phyloP scores from a whole-genome alignment of 1,140 invertebrate species.

The Nasonia vitripennis region DNA sequence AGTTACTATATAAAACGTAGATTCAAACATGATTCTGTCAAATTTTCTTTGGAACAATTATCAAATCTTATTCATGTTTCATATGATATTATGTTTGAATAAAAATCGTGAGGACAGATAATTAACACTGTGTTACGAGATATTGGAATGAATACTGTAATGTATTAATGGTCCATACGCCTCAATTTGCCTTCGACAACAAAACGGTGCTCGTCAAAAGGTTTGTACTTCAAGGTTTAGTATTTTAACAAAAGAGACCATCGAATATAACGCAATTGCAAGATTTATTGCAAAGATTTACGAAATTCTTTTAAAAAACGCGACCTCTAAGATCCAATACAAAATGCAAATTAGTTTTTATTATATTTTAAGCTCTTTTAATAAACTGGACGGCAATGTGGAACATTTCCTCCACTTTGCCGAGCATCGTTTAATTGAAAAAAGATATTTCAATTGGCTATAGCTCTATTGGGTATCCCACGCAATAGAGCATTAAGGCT shows the following conservation, averaged over 20 bases:
- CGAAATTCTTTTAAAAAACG: conserved; percentile 34
- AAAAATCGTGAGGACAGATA: conserved; percentile 41
- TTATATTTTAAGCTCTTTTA: conserved; percentile 8
- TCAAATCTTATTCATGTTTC: conserved; percentile 29
- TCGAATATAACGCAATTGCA: conserved; percentile 18
- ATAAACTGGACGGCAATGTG: conserved; percentile 25
- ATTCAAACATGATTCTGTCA: conserved; percentile 24
- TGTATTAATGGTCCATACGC: conserved; percentile 53
- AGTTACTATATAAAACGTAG: conserved; percentile 46
- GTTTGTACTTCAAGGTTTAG: conserved; percentile 49
- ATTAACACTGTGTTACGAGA: conserved; percentile 35
- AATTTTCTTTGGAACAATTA: conserved; percentile 35
- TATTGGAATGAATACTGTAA: conserved; percentile 55
- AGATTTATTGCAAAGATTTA: conserved; percentile 40
- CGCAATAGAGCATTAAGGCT: conserved; percentile 37
- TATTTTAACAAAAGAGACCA: conserved; percentile 24
- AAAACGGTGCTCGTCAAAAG: conserved; percentile 48
- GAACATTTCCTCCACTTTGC: conserved; percentile 32
- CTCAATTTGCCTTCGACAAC: conserved; percentile 51
- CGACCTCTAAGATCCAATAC: conserved; percentile 25
- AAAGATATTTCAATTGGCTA: conserved; percentile 22
- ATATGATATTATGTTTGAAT: background rate
- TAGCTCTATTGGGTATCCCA: background rate
- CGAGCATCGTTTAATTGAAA: conserved; percentile 33
- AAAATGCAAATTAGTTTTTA: conserved; percentile 31